Evolutionary conservation across 2,797 vertebrate species (phyloP).

Genomic region (Chaetodon trifasciatus): DNA sequence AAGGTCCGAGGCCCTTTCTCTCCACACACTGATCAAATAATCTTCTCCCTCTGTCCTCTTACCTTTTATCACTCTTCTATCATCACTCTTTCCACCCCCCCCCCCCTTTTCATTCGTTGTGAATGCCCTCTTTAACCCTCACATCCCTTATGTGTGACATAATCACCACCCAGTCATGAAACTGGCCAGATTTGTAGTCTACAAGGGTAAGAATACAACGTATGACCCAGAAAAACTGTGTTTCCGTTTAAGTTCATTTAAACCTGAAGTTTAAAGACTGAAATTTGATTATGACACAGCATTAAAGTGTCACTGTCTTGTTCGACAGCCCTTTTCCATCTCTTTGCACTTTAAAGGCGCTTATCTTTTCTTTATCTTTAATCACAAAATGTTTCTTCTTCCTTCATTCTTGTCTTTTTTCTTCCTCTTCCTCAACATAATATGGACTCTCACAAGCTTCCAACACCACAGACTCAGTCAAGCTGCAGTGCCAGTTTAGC

Average conservation of each 20-base stretch:
- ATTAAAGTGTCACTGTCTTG: background rate
- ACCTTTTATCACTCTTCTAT: conserved; percentile 63
- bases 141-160: conserved; percentile 63
- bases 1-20: conserved; percentile 74
- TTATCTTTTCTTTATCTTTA: background rate
- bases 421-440: conserved; percentile 1
- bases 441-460: background rate
- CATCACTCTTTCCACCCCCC: conserved; percentile 73
- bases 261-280: background rate
- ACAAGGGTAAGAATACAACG: background rate
- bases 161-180: conserved; percentile 52
- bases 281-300: background rate
- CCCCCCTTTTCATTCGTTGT: conserved; percentile 57
- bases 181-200: background rate
- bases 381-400: background rate
- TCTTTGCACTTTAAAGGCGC: background rate
- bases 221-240: background rate
- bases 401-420: background rate
- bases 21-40: conserved; percentile 77
- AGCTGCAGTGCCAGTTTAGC: background rate
- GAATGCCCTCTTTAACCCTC: conserved; percentile 70
- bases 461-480: background rate
- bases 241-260: background rate
- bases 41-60: conserved; percentile 58
- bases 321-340: background rate